Evolutionary conservation across 2,888 invertebrate genomes (phyloP).

Genomic region (Osmoderma eremita): DNA sequence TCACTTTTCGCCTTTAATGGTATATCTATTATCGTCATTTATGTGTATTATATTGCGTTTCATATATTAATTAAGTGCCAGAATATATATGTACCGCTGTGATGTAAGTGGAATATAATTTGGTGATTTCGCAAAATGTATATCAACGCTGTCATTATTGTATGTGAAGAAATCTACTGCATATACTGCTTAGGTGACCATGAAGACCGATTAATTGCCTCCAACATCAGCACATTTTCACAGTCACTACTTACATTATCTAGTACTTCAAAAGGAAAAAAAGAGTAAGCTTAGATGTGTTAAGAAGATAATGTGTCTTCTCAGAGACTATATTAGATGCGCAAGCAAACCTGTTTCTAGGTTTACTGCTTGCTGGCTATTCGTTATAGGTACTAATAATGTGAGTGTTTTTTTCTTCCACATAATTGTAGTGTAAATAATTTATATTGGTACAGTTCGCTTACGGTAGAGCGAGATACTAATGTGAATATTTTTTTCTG

Average conservation of each 20-base stretch:
- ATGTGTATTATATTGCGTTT: slow-evolving; percentile 1
- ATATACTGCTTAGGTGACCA: neutral
- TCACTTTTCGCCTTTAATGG: slow-evolving; percentile 30
- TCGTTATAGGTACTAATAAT: slow-evolving; percentile 31
- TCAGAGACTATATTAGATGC: slow-evolving; percentile 24
- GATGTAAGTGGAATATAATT: neutral
- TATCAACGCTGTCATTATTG: neutral
- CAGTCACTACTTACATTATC: slow-evolving; percentile 11
- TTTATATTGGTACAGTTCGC: slow-evolving; percentile 24
- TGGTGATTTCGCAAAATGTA: neutral
- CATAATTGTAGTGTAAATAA: slow-evolving; percentile 35
- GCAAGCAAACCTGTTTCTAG: slow-evolving; percentile 30
- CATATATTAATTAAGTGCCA: slow-evolving; percentile 4
- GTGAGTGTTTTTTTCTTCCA: slow-evolving; percentile 5
- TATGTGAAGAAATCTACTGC: neutral
- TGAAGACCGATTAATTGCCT: slow-evolving; percentile 22
- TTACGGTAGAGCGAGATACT: neutral
- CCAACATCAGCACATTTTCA: slow-evolving; percentile 2
- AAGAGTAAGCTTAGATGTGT: slow-evolving; percentile 8
- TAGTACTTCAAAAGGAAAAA: slow-evolving; percentile 9
- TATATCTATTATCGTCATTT: slow-evolving; percentile 26
- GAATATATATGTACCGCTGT: neutral
- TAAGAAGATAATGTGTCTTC: slow-evolving; percentile 32
- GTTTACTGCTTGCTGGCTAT: slow-evolving; percentile 9
- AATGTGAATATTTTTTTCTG: no score